Conservation (phyloP, 2,113 vertebrate species). For the Pandion haliaetus region DNA sequence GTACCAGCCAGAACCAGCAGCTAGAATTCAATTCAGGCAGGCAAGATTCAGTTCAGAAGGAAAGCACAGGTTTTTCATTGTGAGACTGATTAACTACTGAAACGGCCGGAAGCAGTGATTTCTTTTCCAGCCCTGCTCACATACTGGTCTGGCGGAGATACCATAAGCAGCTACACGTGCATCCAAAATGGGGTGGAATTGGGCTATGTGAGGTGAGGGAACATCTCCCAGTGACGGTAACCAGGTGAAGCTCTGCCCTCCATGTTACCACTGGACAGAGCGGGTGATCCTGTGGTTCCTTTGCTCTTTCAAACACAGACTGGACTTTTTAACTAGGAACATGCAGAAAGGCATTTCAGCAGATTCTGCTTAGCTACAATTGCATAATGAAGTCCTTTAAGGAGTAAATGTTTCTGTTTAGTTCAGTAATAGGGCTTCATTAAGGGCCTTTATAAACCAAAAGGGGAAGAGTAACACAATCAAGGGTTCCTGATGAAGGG, state of each 20-base stretch:
- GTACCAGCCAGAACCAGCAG: not conserved
- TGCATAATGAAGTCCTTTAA: constrained; percentile 15
- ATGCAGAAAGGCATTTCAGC: not conserved
- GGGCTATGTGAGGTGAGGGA: rapidly evolving
- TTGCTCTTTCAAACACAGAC: not conserved
- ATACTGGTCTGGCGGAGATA: not conserved
- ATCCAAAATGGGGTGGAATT: not conserved
- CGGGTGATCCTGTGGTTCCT: rapidly evolving
- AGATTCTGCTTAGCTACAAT: not conserved
- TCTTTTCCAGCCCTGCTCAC: not conserved
- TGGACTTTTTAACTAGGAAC: not conserved
- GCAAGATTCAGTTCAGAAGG: not conserved
- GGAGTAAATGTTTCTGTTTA: constrained; percentile 44
- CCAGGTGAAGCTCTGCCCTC: not conserved
- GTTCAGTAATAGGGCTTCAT: constrained; percentile 12
- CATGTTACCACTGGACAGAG: not conserved
- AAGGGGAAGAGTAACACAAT: not conserved
- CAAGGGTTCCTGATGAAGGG: not conserved
- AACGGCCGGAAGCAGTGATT: not conserved
- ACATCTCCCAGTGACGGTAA: not conserved
- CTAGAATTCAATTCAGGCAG: not conserved
- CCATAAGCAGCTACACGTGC: not conserved
- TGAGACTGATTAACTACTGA: not conserved
- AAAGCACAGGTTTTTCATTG: not conserved
- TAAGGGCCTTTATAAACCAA: constrained; percentile 19